Evolutionary conservation across 1,140 invertebrate genomes (phyloP).

Genomic region (Sarcophaga peregrina): DNA sequence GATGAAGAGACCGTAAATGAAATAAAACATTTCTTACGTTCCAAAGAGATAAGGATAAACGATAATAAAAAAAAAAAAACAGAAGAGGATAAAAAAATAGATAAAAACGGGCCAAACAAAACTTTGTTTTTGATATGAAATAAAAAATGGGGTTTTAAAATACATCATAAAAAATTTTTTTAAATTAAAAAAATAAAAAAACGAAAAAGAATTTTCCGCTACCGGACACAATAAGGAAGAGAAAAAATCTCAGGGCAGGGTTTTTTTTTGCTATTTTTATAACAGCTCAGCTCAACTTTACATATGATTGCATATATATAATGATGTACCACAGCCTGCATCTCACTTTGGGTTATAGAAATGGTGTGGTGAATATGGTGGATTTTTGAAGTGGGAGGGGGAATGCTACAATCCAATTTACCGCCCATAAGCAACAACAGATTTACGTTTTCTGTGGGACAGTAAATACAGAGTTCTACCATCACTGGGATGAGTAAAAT

Average conservation of each 20-base stretch:
- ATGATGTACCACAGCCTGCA: background rate
- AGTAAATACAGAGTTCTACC: too few species aligned
- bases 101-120: background rate
- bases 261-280: too few species aligned
- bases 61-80: background rate
- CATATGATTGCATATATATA: slow-evolving; percentile 38
- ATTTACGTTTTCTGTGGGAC: too few species aligned
- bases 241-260: background rate
- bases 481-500: too few species aligned
- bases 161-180: slow-evolving; percentile 17
- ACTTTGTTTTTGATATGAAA: background rate
- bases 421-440: too few species aligned
- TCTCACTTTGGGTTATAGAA: too few species aligned
- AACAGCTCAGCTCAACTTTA: background rate
- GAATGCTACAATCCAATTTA: too few species aligned
- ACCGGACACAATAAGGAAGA: background rate
- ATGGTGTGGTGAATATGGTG: too few species aligned
- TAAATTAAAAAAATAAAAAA: slow-evolving; percentile 13
- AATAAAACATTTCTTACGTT: background rate
- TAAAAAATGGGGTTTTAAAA: background rate
- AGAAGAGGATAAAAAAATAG: background rate
- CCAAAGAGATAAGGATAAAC: background rate
- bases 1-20: background rate
- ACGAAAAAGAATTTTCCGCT: slow-evolving; percentile 25
- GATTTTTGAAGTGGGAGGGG: too few species aligned